Base-by-base conservation (phyloP, 2,888 invertebrate genomes). In the Sphinx pinastri region DNA sequence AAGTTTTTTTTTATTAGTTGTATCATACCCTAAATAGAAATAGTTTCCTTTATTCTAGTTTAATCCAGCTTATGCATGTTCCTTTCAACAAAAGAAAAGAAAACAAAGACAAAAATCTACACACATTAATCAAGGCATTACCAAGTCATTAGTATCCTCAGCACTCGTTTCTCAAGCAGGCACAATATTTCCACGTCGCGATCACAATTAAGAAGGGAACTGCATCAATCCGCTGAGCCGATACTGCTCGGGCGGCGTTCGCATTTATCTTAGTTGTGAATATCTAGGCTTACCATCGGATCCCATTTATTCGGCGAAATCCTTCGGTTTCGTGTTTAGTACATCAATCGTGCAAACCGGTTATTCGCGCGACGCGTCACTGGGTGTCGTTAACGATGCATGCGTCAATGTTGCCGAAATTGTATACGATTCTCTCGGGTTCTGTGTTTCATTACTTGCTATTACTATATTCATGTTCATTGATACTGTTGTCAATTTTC, bases 291-390 rank as follows among this genome's bases (percentile, higher is more conserved):
- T 63, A 63, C 63, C 63, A 19, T 49, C 63, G 49, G 19, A 19
- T 63, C 19, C 63, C 63, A 63, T 63, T 63, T 49, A 63, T 63
- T 60, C 49, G 47, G 19, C 49, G 63, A 63, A 63, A 70, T 67
- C 67, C 67, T 51, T 55, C 49, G 51, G 66, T 16, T 49, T 14
- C 14, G 63, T 70, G 57, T 66, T 12, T 16, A 31, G 58, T 66
- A 31, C 70, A 70, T 70, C 70, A 70, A 70, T 70, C 70, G 14
- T 38, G 58, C 63, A 63, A 49, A 49, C 47, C 13, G 47, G 55
- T 12, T 47, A 49, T 13, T 49, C 6, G 12, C 19, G 63, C 49
- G 49, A 5, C 49, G 13, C 63, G 13, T 63, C 47, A 19, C 16
- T 16, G 16, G 45, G 12, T 47, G 19, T 63, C 19, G 47, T 19